These are phyloP conservation scores for Batillaria attramentaria DNA, from an alignment of 1,140 invertebrate genomes.

Conservation along the genomic window DNA sequence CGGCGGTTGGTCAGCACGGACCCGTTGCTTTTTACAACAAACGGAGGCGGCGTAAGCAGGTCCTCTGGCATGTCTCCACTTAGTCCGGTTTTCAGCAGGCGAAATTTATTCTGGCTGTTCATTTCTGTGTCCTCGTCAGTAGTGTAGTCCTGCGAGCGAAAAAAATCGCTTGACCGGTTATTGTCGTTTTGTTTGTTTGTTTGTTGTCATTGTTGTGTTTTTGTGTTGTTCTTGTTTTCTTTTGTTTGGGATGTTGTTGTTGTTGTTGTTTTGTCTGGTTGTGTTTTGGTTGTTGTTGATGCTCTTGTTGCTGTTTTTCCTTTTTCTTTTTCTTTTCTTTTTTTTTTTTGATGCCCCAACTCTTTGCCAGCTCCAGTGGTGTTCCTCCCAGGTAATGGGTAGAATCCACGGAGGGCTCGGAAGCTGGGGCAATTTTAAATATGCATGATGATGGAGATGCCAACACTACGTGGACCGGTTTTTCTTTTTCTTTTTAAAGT, in stretches of 20 bases:
- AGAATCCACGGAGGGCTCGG: no score
- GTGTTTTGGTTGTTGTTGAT: not conserved
- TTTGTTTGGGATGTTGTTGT: not conserved
- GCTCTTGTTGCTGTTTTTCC: not conserved
- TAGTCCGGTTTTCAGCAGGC: conserved; percentile 8
- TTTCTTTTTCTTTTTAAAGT: no score
- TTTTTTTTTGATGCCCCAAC: no score
- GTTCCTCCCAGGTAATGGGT: no score
- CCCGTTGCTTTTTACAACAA: conserved; percentile 31
- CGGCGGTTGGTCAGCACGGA: conserved; percentile 35
- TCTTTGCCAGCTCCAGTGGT: no score
- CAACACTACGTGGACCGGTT: no score
- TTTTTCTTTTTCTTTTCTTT: not conserved
- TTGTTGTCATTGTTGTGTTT: not conserved
- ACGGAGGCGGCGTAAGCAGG: not conserved
- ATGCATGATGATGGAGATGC: no score
- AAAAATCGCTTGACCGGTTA: no score
- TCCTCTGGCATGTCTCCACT: not conserved
- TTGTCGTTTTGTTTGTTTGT: not conserved
- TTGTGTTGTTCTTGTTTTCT: not conserved
- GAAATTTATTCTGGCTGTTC: conserved; percentile 28
- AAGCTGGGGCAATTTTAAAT: no score
- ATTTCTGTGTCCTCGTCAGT: conserved; percentile 21
- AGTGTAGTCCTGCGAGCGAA: conserved; percentile 14
- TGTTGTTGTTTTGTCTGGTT: not conserved